These are phyloP conservation scores for Tyrophagus putrescentiae DNA, from an alignment of 1,140 invertebrate species.

Conservation along the genomic window DNA sequence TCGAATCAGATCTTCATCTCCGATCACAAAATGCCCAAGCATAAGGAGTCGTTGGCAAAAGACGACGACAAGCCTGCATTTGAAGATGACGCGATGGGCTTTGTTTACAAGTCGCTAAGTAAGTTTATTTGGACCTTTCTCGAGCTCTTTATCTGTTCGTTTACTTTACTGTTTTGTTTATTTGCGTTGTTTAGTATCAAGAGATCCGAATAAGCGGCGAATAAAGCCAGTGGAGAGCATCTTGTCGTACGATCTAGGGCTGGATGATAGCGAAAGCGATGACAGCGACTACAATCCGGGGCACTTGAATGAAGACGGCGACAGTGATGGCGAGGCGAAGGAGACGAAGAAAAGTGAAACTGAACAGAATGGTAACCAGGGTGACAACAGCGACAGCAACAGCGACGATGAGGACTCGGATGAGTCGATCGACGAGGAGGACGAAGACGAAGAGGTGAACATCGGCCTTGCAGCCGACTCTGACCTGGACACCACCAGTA, in stretches of 20 bases:
- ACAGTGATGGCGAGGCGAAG: conserved; percentile 30
- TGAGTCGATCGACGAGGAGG: conserved; percentile 11
- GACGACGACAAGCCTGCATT: conserved; percentile 5
- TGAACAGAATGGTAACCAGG: conserved; percentile 27
- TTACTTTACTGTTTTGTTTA: background rate
- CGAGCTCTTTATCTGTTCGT: background rate
- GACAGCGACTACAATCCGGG: conserved; percentile 70
- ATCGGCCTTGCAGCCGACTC: conserved; percentile 1
- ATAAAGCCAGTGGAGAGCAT: conserved; percentile 56
- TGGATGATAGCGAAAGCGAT: conserved; percentile 70
- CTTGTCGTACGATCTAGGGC: conserved; percentile 53
- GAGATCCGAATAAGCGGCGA: conserved; percentile 65
- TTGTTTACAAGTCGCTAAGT: conserved; percentile 14
- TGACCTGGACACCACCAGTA: too few species aligned
- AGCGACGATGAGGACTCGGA: conserved; percentile 21
- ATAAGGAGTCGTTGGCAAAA: background rate
- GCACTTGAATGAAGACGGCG: conserved; percentile 56
- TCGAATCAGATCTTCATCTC: too few species aligned
- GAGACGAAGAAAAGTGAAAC: conserved; percentile 12
- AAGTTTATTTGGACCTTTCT: background rate
- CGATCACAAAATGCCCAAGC: background rate
- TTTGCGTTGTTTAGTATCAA: background rate
- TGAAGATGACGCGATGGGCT: conserved; percentile 8
- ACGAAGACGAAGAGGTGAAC: conserved; percentile 25
- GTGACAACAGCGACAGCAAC: conserved; percentile 27